Evolutionary conservation across 2,888 invertebrate genomes (phyloP).

Genomic region (Stomorhina lunata): DNA sequence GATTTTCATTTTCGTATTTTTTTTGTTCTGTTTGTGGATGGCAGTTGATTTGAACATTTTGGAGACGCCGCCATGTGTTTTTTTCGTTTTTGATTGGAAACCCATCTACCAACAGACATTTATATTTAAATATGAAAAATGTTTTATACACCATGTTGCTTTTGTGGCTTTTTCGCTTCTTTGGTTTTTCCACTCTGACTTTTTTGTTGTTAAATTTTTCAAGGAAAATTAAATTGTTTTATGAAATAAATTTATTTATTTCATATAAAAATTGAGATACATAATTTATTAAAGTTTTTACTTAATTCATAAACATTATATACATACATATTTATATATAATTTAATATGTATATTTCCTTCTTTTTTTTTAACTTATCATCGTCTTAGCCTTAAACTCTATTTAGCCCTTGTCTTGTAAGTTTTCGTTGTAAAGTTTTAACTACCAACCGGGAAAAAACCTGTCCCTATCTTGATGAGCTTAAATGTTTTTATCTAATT

Average conservation of each 20-base stretch:
- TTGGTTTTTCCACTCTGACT: conserved; percentile 55
- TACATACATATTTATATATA: background rate
- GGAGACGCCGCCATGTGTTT: conserved; percentile 60
- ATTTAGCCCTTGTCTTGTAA: conserved; percentile 18
- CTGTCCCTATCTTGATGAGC: conserved; percentile 59
- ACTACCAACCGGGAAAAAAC: conserved; percentile 21
- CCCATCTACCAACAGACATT: conserved; percentile 26
- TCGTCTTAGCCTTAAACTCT: no score
- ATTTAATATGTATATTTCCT: background rate
- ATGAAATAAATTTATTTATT: conserved; percentile 1
- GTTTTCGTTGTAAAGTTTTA: conserved; percentile 8
- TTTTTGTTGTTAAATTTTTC: conserved; percentile 8
- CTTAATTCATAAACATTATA: no score
- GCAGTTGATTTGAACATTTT: conserved; percentile 38
- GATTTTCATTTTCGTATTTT: conserved; percentile 51
- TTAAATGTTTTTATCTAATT: conserved; percentile 74
- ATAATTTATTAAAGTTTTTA: no score
- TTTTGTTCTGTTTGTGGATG: conserved; percentile 12
- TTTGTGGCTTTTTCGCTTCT: conserved; percentile 75
- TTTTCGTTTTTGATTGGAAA: no score
- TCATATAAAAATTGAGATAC: background rate
- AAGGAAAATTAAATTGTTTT: conserved; percentile 2
- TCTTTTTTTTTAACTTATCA: background rate
- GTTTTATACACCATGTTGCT: conserved; percentile 68
- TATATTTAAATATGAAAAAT: conserved; percentile 23